Evolutionary conservation across 2,113 vertebrate genomes (phyloP), one percentile per base, ranked within the genome.

Genomic region (Solea senegalensis): DNA sequence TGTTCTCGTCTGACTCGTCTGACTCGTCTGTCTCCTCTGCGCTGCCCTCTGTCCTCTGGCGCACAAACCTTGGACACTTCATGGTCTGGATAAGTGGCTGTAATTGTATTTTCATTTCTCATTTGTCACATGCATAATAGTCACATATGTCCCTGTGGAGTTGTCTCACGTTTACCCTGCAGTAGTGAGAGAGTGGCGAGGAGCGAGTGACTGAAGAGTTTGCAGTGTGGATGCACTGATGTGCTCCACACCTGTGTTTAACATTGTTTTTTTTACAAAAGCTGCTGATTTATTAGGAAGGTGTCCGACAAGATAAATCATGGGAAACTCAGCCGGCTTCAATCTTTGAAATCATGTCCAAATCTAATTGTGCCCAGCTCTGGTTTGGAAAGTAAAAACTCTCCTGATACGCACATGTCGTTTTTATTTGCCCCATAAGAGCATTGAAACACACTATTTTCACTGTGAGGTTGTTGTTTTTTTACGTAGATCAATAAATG

Each of bases 51-150:
- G 49, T 63, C 40, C 87, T 90, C 92, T 90, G 92, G 92, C 92
- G 88, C 88, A 63, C 77, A 55, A 67, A 94, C 92, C 92, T 94
- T 92, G 93, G 92, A 48, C 92, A 90, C 65, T 82, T 94, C 94
- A 94, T 94, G 11, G 95, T 94, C 92, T 93, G 91, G 94, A 95
- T 96, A 96, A 97, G 96, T 95, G 95, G 89, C 91, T 91, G 92
- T 96, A 97, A 97, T 96, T 96, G 94, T 96, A 95, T 97, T 96
- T 96, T 13, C 9, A 11, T 93, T 95, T 96, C 94, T 95, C 93
- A 95, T 97, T 95, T 95, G 92, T 95, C 94, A 96, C 95, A 96
- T 63, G 6, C 15, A 89, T 91, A 91, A 86, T 93, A 91, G 92
- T 94, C 93, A 91, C 95, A 90, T 93, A 93, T 90, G 93, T 90